Base-by-base conservation (phyloP, 2,888 invertebrate genomes). In the Drosophila anomalata region DNA sequence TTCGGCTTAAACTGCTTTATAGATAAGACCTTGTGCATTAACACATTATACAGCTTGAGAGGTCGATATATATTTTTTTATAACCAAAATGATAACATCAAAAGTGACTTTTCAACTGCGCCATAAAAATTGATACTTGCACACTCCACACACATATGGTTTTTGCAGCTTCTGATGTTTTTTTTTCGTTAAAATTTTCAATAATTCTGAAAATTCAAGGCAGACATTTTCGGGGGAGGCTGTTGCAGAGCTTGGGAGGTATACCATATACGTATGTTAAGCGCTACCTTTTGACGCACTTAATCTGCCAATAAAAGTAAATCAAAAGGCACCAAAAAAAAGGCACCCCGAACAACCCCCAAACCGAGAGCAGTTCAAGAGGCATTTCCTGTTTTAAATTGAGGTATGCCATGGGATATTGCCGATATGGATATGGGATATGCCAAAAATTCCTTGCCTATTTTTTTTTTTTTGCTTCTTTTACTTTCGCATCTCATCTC, bases 341-440 rank as follows among this genome's bases (percentile, higher is more conserved):
- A 29, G 29, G 29, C 29, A 29, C 60, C 75, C 87, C 81, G 14
- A 62, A 39, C 71, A 78, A 81, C 58, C 71, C 76, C 56, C 65
- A 54, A 65, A 62, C 22, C 46, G 56, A 57, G 65, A 70, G 71
- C 87, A 74, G 78, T 80, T 83, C 78, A 70, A 87, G 85, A 81
- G 89, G 88, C 78, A 82, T 89, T 89, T 90, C 90, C 90, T 90
- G 90, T 89, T 90, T 89, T 85, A 88, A 90, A 90, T 90, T 88
- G 90, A 83, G 82, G 79, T 75, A 85, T 76, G 73, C 65, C 57
- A 44, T 63, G 62, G 62, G 63, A 74, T 70, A 75, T 75, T 72
- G 54, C 67, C 65, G 81, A 80, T 84, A 86, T 72, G 71, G 66
- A 67, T 78, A 60, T 65, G 69, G 73, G 65, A 77, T 79, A 78